phyloP scores from a whole-genome alignment of 2,797 vertebrate species.

The Trachurus trachurus region DNA sequence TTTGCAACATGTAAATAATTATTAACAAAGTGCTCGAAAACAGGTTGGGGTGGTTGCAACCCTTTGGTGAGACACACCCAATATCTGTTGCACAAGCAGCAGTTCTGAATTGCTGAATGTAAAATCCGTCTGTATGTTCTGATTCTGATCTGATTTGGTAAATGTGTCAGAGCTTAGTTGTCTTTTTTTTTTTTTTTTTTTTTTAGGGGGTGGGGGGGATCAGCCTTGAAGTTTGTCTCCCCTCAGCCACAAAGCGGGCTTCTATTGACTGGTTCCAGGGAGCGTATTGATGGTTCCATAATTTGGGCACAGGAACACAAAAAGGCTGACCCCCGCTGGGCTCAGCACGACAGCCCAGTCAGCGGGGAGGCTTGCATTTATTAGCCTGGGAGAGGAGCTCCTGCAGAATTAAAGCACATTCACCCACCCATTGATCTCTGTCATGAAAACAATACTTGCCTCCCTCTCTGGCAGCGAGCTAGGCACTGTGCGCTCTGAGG shows the following conservation, averaged over 20 bases:
- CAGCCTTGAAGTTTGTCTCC: constrained; percentile 88
- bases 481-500: constrained; percentile 80
- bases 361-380: constrained; percentile 90
- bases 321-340: constrained; percentile 88
- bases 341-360: constrained; percentile 89
- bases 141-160: constrained; percentile 74
- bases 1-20: constrained; percentile 44
- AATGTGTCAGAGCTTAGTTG: constrained; percentile 75
- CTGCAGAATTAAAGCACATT: constrained; percentile 89
- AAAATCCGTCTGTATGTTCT: constrained; percentile 53
- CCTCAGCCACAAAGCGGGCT: constrained; percentile 85
- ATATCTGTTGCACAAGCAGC: constrained; percentile 40
- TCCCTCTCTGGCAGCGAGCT: constrained; percentile 82
- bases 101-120: constrained; percentile 43
- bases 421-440: constrained; percentile 89
- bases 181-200: constrained; percentile 57
- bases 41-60: constrained; percentile 30
- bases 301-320: constrained; percentile 90
- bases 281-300: constrained; percentile 91
- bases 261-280: constrained; percentile 89
- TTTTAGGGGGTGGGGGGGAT: constrained; percentile 58
- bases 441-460: constrained; percentile 88
- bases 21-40: constrained; percentile 26
- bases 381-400: constrained; percentile 90
- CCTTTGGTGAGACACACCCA: constrained; percentile 24